Conservation (phyloP, 2,797 vertebrate genomes). For the Eupleurogrammus muticus region DNA sequence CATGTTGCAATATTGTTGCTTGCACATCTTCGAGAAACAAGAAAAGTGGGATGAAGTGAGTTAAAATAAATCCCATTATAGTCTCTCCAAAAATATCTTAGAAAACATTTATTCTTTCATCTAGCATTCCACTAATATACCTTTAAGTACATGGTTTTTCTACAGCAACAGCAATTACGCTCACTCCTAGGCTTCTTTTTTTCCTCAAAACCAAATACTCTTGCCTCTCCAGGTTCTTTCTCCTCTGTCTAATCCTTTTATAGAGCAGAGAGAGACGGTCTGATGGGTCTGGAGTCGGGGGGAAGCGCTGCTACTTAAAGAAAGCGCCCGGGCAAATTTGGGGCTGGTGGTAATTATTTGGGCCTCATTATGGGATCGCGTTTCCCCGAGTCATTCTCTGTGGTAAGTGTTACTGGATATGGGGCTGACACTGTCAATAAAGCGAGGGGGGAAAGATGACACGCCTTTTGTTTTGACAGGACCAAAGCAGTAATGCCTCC, state of each 20-base stretch:
- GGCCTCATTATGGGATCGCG: slow-evolving; percentile 81
- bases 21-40: neutral
- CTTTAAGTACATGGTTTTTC: neutral
- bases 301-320: slow-evolving; percentile 68
- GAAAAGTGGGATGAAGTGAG: neutral
- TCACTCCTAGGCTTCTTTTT: slow-evolving; percentile 42
- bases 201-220: slow-evolving; percentile 42
- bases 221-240: slow-evolving; percentile 58
- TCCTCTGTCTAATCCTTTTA: slow-evolving; percentile 69
- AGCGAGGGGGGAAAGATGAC: slow-evolving; percentile 73
- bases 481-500: slow-evolving; percentile 73
- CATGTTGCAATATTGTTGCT: slow-evolving; percentile 8
- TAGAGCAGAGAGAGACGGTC: slow-evolving; percentile 74
- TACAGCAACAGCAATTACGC: slow-evolving; percentile 6
- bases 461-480: slow-evolving; percentile 83
- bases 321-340: slow-evolving; percentile 74
- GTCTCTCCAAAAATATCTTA: slow-evolving; percentile 10
- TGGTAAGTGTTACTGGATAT: slow-evolving; percentile 77
- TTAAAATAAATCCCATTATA: neutral
- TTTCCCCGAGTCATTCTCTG: slow-evolving; percentile 74
- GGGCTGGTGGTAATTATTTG: slow-evolving; percentile 79
- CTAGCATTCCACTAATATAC: neutral
- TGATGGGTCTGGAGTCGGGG: slow-evolving; percentile 46
- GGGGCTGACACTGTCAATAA: slow-evolving; percentile 79
- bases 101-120: slow-evolving; percentile 16